phyloP scores from a whole-genome alignment of 2,888 invertebrate genomes.

The Phoronis australis region DNA sequence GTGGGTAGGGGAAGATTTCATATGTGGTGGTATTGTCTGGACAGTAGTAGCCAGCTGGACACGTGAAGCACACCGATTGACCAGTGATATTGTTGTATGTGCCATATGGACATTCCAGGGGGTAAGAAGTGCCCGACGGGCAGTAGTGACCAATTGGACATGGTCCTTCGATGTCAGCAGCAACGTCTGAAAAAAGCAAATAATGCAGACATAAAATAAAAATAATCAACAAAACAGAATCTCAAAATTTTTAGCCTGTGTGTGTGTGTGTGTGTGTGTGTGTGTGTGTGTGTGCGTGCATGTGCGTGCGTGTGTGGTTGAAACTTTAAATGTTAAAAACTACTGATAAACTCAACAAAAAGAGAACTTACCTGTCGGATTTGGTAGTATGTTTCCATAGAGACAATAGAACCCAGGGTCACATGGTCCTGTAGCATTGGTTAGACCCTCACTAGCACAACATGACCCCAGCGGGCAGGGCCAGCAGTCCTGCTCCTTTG shows the following conservation, averaged over 20 bases:
- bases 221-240: too few species aligned
- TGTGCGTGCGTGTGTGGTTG: too few species aligned
- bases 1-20: constrained; percentile 33
- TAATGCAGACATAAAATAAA: neutral
- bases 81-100: constrained; percentile 45
- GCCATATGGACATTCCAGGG: constrained; percentile 38
- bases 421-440: constrained; percentile 36
- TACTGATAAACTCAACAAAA: too few species aligned
- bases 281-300: too few species aligned
- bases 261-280: too few species aligned
- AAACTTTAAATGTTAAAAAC: too few species aligned
- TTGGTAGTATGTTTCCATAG: constrained; percentile 32
- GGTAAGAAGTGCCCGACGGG: constrained; percentile 40
- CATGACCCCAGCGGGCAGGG: constrained; percentile 38
- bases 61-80: constrained; percentile 31
- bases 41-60: constrained; percentile 44
- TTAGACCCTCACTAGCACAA: constrained; percentile 35
- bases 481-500: constrained; percentile 25
- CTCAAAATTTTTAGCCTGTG: too few species aligned
- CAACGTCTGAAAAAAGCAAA: constrained; percentile 22
- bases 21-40: constrained; percentile 39
- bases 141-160: constrained; percentile 46
- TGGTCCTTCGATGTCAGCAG: constrained; percentile 37
- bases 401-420: constrained; percentile 42
- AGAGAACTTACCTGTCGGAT: constrained; percentile 41